Base-by-base conservation (phyloP, 2,888 invertebrate species). In the Amblyjoppa proteus region DNA sequence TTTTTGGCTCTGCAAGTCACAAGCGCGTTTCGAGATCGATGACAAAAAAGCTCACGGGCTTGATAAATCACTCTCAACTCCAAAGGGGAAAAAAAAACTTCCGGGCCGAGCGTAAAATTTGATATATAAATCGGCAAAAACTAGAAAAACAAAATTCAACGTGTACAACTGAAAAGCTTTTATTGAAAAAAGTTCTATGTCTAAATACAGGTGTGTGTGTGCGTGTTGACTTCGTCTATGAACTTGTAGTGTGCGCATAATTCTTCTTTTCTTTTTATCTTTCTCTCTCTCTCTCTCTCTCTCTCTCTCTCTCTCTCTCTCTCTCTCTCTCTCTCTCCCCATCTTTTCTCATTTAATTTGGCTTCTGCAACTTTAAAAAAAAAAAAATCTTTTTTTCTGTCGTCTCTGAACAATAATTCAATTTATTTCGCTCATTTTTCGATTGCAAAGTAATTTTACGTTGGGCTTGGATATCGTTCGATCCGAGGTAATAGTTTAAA, bases 151-250 rank as follows among this genome's bases (percentile, higher is more conserved):
- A 93, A 91, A 93, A 93, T 91, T 91, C 91, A 92, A 92, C 87
- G 91, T 91, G 90, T 93, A 90, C 91, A 93, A 92, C 92, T 93
- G 91, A 93, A 93, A 93, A 93, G 92, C 90, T 93, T 93, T 93
- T 93, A 92, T 93, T 93, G 90, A 92, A 92, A 92, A 92, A 91
- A 90, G 89, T 91, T 91, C 90, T 93, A 92, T 92, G 89, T 90
- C 91, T 93, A 92, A 91, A 92, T 93, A 93, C 93, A 93, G 88
- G 90, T 92, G 90, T 91, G 89, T 92, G 90, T 90, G 89, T 91
- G 89, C 90, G 89, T 86, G 87, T 88, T 77, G 81, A 84, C 82
- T 87, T 84, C 45, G 64, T 80, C 81, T 76, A 87, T 81, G 79
- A 70, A 81, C 68, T 83, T 84, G 81, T 49, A 73, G 79, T 87